Percentiles rank a stretch among this genome's conserved stretches.
Conservation (phyloP, 2,113 vertebrate species). For the Cervus canadensis region DNA sequence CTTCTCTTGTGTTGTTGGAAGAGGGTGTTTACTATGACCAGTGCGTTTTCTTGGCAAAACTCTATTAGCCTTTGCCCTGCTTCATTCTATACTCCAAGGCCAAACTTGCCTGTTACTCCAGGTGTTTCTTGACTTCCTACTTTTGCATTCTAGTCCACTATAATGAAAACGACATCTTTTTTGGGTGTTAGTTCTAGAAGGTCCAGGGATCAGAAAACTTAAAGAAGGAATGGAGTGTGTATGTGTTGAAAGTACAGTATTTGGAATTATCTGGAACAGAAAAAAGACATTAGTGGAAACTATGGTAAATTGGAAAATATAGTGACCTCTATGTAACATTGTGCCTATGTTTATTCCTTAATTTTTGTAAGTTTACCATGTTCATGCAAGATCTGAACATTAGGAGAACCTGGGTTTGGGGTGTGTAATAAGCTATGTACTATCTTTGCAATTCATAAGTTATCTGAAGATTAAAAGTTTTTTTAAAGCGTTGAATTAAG, state of each 20-base stretch:
- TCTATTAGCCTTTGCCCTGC: too few relatives aligned
- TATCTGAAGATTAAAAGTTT: not conserved
- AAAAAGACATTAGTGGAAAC: not conserved
- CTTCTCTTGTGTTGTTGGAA: too few relatives aligned
- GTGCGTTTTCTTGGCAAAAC: too few relatives aligned
- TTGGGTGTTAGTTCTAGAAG: too few relatives aligned
- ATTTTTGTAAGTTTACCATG: not conserved
- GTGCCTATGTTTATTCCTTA: not conserved
- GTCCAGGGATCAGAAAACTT: not conserved
- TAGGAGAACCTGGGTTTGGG: not conserved
- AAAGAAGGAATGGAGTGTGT: not conserved
- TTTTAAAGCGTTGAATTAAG: not conserved
- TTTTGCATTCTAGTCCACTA: too few relatives aligned
- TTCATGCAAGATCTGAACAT: not conserved
- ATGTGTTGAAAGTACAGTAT: not conserved
- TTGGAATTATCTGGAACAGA: not conserved
- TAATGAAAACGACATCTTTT: too few relatives aligned
- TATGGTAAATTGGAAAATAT: not conserved
- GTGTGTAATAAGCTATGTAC: not conserved
- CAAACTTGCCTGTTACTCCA: too few relatives aligned
- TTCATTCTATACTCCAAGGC: too few relatives aligned
- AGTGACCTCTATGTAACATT: not conserved
- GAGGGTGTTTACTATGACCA: too few relatives aligned
- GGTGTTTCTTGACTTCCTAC: too few relatives aligned
- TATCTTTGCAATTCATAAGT: not conserved